Percentiles rank a stretch among this genome's conserved stretches.
phyloP scores from a whole-genome alignment of 2,888 invertebrate species.

The Drosophila kanekoi region DNA sequence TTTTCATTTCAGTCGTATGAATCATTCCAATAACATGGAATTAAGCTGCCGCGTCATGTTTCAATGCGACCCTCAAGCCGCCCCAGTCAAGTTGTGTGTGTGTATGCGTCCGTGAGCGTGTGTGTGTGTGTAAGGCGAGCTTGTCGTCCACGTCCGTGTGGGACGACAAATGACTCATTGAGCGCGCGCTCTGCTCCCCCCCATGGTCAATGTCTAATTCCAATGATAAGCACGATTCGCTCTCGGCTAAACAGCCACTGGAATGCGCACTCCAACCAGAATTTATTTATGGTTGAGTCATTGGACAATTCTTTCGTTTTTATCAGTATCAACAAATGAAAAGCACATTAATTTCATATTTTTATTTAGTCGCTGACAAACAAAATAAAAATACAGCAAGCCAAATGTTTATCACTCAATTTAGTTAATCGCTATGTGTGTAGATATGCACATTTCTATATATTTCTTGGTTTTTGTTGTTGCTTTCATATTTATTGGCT shows the following conservation, averaged over 20 bases:
- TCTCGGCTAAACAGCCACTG: constrained; percentile 8
- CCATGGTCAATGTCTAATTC: constrained; percentile 57
- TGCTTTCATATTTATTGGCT: constrained; percentile 24
- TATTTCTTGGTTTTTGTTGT: constrained; percentile 8
- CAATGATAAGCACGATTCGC: constrained; percentile 60
- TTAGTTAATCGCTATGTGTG: constrained; percentile 33
- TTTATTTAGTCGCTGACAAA: constrained; percentile 30
- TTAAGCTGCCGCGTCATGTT: constrained; percentile 67
- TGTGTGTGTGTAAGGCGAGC: constrained; percentile 51
- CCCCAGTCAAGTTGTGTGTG: constrained; percentile 19
- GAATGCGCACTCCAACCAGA: not conserved
- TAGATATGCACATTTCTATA: not conserved
- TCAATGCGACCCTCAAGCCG: constrained; percentile 54
- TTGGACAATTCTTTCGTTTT: constrained; percentile 13
- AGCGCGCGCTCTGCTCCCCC: constrained; percentile 7
- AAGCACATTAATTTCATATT: constrained; percentile 30
- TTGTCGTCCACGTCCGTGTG: constrained; percentile 58
- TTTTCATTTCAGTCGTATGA: constrained; percentile 61
- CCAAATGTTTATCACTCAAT: constrained; percentile 40
- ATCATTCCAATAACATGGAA: constrained; percentile 66
- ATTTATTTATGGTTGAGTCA: constrained; percentile 30
- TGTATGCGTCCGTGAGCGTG: constrained; percentile 14
- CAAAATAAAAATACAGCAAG: not conserved
- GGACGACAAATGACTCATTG: constrained; percentile 47
- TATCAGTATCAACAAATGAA: constrained; percentile 32